phyloP scores from a whole-genome alignment of 2,113 vertebrate species.

The Tetrao urogallus region DNA sequence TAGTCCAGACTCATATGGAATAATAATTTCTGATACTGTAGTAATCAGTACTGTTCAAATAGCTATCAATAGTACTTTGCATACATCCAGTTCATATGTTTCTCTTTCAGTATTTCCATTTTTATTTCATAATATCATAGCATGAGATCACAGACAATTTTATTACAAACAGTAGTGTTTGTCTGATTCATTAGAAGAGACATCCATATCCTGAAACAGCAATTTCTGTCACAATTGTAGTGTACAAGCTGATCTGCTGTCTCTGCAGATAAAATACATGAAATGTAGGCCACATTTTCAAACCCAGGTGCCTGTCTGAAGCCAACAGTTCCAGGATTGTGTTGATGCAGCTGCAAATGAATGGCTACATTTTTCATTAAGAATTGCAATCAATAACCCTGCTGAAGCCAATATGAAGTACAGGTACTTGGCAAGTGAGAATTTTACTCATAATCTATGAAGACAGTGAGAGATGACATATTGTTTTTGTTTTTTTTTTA shows the following conservation, averaged over 20 bases:
- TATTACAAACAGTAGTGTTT: background rate
- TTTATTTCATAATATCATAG: slow-evolving; percentile 47
- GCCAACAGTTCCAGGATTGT: background rate
- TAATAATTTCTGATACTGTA: slow-evolving; percentile 39
- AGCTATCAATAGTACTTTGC: slow-evolving; percentile 48
- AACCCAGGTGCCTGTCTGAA: background rate
- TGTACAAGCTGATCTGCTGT: background rate
- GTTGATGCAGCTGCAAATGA: slow-evolving; percentile 15
- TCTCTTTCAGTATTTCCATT: slow-evolving; percentile 36
- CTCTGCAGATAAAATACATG: slow-evolving; percentile 5
- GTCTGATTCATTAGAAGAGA: slow-evolving; percentile 15
- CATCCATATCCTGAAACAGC: slow-evolving; percentile 5
- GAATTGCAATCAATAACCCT: background rate
- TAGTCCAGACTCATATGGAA: background rate
- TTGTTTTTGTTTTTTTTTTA: background rate
- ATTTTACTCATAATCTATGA: background rate
- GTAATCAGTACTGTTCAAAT: slow-evolving; percentile 34
- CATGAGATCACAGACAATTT: slow-evolving; percentile 21
- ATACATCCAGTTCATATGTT: slow-evolving; percentile 39
- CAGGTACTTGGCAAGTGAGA: slow-evolving; percentile 34
- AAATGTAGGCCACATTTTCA: background rate
- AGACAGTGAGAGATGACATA: slow-evolving; percentile 3
- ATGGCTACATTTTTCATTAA: background rate
- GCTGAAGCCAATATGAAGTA: background rate
- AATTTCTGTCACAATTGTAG: background rate